Conservation (phyloP, 1,140 invertebrate genomes). For the Polypedilum pembai region DNA sequence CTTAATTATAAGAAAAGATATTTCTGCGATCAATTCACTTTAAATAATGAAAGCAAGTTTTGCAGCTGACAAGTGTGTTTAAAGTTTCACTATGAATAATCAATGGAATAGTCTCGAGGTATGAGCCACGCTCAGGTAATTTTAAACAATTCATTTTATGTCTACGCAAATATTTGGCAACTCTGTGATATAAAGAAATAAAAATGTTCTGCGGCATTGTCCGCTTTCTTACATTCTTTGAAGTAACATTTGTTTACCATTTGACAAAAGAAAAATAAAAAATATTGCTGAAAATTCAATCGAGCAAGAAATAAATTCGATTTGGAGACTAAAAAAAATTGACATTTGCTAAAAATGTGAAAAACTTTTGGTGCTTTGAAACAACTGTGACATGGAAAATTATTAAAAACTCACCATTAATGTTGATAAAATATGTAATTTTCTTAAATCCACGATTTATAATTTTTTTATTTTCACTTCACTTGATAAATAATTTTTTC, state of each 20-base stretch:
- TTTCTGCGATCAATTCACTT: too few species aligned
- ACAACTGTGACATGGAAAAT: constrained; percentile 16
- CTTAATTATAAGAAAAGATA: too few species aligned
- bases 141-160: background rate
- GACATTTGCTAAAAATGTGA: constrained; percentile 13
- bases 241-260: constrained; percentile 12
- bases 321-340: background rate
- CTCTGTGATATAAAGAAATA: too few species aligned
- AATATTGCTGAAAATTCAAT: background rate
- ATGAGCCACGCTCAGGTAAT: background rate
- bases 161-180: background rate
- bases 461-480: constrained; percentile 3
- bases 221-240: background rate
- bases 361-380: background rate
- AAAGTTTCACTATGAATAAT: too few species aligned
- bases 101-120: background rate
- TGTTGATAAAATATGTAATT: constrained; percentile 25
- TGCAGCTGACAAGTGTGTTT: too few species aligned
- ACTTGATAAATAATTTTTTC: background rate
- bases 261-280: background rate
- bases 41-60: too few species aligned
- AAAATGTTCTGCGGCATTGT: background rate
- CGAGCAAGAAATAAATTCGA: background rate
- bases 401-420: constrained; percentile 2
- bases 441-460: constrained; percentile 28